phyloP scores from a whole-genome alignment of 2,888 invertebrate species.

The Latrodectus hesperus region DNA sequence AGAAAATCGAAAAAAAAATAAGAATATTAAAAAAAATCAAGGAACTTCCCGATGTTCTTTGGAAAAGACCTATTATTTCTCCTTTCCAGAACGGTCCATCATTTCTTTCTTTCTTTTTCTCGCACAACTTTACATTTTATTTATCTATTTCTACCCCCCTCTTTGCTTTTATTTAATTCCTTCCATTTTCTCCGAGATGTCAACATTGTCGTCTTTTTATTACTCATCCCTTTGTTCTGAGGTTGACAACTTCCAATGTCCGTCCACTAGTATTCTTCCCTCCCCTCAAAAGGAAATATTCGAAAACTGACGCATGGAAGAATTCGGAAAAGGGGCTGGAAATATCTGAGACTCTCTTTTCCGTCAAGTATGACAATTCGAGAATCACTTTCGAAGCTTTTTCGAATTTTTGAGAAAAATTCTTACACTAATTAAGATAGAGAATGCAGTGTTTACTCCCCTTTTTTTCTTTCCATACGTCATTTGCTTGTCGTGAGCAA shows the following conservation, averaged over 20 bases:
- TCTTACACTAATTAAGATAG: no score
- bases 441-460: no score
- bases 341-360: background rate
- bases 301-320: background rate
- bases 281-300: constrained; percentile 20
- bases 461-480: no score
- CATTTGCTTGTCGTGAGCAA: no score
- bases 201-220: constrained; percentile 51
- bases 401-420: no score
- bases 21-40: constrained; percentile 6
- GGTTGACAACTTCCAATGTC: constrained; percentile 1
- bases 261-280: background rate
- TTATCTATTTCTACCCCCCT: constrained; percentile 12
- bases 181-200: constrained; percentile 42
- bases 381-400: background rate
- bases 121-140: constrained; percentile 7
- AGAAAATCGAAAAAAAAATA: background rate
- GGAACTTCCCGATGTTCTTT: constrained; percentile 5
- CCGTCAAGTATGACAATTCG: constrained; percentile 43
- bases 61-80: constrained; percentile 49
- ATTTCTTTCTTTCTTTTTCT: background rate
- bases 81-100: constrained; percentile 2
- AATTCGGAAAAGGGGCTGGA: background rate
- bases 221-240: constrained; percentile 36
- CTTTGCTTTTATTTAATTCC: constrained; percentile 50